Percentiles rank a stretch among this genome's conserved stretches.
Conservation (phyloP, 64 coral and sea anemone species). For the Pachyseris speciosa region DNA sequence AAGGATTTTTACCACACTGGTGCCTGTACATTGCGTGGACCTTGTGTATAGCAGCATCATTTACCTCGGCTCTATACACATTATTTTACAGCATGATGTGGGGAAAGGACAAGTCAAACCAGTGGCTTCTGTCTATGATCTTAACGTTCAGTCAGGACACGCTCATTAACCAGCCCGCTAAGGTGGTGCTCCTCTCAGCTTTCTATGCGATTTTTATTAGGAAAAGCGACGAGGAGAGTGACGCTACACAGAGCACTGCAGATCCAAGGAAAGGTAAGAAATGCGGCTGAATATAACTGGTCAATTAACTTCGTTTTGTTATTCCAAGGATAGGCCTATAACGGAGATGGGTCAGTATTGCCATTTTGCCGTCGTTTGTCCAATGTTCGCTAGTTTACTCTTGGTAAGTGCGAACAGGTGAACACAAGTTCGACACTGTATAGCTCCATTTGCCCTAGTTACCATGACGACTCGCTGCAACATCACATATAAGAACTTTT, state of each 20-base stretch:
- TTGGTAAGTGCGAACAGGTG: too few species aligned
- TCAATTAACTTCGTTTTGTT: too few species aligned
- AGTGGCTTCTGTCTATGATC: constrained; percentile 66
- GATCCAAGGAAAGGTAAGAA: constrained; percentile 10
- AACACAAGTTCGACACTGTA: too few species aligned
- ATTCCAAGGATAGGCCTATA: too few species aligned
- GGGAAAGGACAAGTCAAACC: too few species aligned
- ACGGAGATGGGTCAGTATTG: too few species aligned
- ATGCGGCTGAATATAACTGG: too few species aligned
- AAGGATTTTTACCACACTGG: constrained; percentile 62
- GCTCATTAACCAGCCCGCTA: constrained; percentile 60
- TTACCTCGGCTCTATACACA: constrained; percentile 60
- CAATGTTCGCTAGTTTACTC: too few species aligned
- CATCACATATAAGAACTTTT: too few species aligned
- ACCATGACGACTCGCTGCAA: too few species aligned
- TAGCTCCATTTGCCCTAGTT: too few species aligned
- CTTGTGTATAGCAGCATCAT: constrained; percentile 49
- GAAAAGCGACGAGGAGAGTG: constrained; percentile 40
- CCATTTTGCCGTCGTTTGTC: too few species aligned
- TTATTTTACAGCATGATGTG: constrained; percentile 86
- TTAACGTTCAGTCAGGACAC: constrained; percentile 65
- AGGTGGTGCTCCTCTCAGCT: constrained; percentile 40
- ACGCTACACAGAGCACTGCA: neutral
- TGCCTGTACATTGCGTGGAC: constrained; percentile 55
- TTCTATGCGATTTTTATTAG: constrained; percentile 70